Conservation (phyloP, 2,113 vertebrate species). For the Phaethornis superciliosus region DNA sequence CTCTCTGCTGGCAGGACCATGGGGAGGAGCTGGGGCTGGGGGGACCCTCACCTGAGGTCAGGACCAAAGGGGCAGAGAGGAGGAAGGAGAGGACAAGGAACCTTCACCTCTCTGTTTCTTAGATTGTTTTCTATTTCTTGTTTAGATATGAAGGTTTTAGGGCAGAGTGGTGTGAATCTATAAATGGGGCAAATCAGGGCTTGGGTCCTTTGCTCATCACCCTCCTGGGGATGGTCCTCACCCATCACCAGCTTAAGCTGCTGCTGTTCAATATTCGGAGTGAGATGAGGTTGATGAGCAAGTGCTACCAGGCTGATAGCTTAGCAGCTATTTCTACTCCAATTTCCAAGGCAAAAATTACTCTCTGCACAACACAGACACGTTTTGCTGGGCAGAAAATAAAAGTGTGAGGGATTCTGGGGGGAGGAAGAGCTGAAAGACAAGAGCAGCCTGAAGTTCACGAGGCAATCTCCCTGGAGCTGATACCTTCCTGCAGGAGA, state of each 20-base stretch:
- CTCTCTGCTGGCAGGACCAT: constrained; percentile 45
- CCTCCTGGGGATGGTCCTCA: no score
- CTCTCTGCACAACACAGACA: background rate
- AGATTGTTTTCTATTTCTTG: accelerated
- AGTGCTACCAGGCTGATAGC: background rate
- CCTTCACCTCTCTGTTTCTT: accelerated
- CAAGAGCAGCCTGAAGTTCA: background rate
- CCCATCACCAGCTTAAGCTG: background rate
- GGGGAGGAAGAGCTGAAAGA: background rate
- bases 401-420: background rate
- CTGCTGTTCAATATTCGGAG: background rate
- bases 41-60: background rate
- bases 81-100: background rate
- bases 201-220: background rate
- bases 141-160: background rate
- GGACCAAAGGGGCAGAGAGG: background rate
- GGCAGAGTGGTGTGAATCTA: accelerated
- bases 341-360: background rate
- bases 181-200: background rate
- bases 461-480: background rate
- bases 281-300: background rate
- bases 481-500: background rate
- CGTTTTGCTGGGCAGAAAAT: background rate
- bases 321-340: background rate
- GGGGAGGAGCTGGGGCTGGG: background rate